Evolutionary conservation across 2,113 vertebrate genomes (phyloP).

Genomic region (Anoplopoma fimbria): DNA sequence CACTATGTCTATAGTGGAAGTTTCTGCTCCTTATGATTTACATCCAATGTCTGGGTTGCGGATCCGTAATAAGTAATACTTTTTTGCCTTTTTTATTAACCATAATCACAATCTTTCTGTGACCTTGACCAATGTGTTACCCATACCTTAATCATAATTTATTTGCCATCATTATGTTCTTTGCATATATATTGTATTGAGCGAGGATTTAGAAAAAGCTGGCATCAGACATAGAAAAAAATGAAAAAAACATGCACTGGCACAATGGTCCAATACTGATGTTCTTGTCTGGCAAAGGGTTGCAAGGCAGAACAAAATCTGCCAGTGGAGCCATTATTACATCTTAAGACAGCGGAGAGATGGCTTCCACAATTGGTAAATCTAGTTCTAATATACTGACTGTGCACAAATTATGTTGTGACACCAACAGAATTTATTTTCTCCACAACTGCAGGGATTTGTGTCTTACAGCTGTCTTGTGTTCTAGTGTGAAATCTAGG

Average conservation of each 20-base stretch:
- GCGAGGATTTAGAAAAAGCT: not conserved
- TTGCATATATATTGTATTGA: not conserved
- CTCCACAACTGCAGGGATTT: constrained; percentile 50
- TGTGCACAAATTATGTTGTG: constrained; percentile 45
- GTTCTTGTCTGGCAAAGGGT: not conserved
- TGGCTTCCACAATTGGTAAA: constrained; percentile 7
- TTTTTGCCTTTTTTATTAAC: not conserved
- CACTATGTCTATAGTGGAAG: not conserved
- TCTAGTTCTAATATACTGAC: not conserved
- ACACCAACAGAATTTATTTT: constrained; percentile 44
- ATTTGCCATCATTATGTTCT: not conserved
- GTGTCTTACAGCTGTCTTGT: constrained; percentile 62
- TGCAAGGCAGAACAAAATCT: not conserved
- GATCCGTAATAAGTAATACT: not conserved
- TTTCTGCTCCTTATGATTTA: not conserved
- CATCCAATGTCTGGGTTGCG: not conserved
- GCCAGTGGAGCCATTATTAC: constrained; percentile 1
- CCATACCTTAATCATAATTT: not conserved
- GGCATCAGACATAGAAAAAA: not conserved
- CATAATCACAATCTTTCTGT: not conserved
- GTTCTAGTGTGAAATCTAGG: constrained; percentile 65
- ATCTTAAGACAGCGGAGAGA: not conserved
- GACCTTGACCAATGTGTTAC: not conserved
- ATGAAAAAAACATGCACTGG: not conserved
- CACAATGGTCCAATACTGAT: not conserved